phyloP scores from a whole-genome alignment of 2,113 vertebrate species.

The Podarcis raffonei region DNA sequence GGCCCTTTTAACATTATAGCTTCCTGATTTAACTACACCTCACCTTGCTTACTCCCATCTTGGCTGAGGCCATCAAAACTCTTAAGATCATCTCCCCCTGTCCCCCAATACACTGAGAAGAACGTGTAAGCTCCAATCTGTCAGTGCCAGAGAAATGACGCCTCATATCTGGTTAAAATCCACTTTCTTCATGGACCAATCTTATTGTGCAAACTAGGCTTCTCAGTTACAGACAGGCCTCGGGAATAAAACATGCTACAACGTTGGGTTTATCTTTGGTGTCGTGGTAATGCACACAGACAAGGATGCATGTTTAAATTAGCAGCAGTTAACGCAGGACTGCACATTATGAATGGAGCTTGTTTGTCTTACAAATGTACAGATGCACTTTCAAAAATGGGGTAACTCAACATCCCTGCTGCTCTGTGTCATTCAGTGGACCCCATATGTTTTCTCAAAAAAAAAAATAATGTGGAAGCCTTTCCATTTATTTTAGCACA shows the following conservation, averaged over 20 bases:
- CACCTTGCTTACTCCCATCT: background rate
- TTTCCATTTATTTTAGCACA: slow-evolving; percentile 51
- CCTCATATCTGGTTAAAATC: background rate
- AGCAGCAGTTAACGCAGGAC: background rate
- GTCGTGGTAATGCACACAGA: background rate
- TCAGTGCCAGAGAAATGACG: background rate
- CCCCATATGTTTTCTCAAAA: slow-evolving; percentile 10
- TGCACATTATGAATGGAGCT: background rate
- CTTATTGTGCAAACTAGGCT: background rate
- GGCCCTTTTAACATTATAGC: background rate
- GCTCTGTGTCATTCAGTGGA: slow-evolving; percentile 28
- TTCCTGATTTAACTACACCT: background rate
- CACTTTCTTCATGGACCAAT: background rate
- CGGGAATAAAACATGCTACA: background rate
- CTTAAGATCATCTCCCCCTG: background rate
- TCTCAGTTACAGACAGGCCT: background rate
- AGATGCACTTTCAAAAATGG: background rate
- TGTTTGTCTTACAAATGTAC: background rate
- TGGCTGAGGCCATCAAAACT: background rate
- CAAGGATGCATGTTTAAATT: background rate
- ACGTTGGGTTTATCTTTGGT: background rate
- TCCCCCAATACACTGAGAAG: background rate
- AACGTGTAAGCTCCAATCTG: background rate
- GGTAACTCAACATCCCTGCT: slow-evolving; percentile 12
- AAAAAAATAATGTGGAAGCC: background rate